phyloP scores from a whole-genome alignment of 2,888 invertebrate genomes.

The Nebria brevicollis region DNA sequence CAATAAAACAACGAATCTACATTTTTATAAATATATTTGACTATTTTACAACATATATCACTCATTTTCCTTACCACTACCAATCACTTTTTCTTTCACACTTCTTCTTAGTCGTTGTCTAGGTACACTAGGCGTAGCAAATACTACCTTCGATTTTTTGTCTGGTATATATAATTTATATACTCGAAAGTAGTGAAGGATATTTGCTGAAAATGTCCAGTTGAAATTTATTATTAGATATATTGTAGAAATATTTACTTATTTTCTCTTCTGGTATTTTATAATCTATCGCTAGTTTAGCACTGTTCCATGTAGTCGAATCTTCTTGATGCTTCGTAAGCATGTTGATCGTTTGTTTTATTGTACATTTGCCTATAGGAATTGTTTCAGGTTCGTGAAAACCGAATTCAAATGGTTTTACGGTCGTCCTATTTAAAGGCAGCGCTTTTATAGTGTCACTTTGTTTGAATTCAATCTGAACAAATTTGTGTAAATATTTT shows the following conservation, averaged over 20 bases:
- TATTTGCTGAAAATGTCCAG: slow-evolving; percentile 59
- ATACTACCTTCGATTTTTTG: slow-evolving; percentile 55
- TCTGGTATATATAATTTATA: slow-evolving; percentile 74
- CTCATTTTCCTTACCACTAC: slow-evolving; percentile 24
- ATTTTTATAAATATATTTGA: slow-evolving; percentile 39
- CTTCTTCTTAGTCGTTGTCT: slow-evolving; percentile 29
- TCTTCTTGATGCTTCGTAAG: slow-evolving; percentile 73
- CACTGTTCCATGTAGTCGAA: slow-evolving; percentile 67
- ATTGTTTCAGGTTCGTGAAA: slow-evolving; percentile 73
- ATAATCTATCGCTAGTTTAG: slow-evolving; percentile 75
- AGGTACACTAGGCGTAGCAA: slow-evolving; percentile 58
- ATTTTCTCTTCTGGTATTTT: slow-evolving; percentile 73
- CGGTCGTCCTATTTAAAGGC: slow-evolving; percentile 67
- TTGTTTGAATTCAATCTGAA: slow-evolving; percentile 46
- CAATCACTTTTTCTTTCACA: slow-evolving; percentile 22
- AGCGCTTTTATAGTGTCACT: slow-evolving; percentile 64
- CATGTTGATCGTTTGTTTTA: slow-evolving; percentile 73
- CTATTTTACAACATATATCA: slow-evolving; percentile 31
- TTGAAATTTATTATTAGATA: not conserved
- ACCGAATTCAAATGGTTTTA: slow-evolving; percentile 72
- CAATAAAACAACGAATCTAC: not conserved
- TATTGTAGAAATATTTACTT: slow-evolving; percentile 59
- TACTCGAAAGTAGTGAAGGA: slow-evolving; percentile 74
- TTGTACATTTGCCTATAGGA: slow-evolving; percentile 72
- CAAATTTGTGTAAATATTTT: not conserved